These are phyloP conservation scores for Drosophila colorata DNA, from an alignment of 2,888 invertebrate genomes.

Conservation along the genomic window DNA sequence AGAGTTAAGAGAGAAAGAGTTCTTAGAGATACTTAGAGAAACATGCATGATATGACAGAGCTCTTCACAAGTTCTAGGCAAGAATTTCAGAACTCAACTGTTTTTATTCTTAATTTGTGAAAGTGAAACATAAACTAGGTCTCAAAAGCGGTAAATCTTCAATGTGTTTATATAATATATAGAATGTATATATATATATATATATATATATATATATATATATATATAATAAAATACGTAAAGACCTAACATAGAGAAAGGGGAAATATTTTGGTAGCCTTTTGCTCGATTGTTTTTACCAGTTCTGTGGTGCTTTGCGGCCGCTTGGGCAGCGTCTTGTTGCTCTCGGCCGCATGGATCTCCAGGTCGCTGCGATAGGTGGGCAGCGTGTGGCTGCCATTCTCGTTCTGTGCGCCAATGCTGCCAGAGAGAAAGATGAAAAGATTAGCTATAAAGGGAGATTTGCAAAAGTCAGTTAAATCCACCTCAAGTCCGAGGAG, in stretches of 20 bases:
- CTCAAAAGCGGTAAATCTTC: conserved; percentile 66
- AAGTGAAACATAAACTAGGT: conserved; percentile 49
- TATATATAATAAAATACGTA: conserved; percentile 37
- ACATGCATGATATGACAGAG: conserved; percentile 35
- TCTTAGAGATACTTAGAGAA: conserved; percentile 47
- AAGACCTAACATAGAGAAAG: conserved; percentile 44
- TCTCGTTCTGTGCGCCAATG: conserved; percentile 84
- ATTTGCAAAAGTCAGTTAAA: too few species aligned
- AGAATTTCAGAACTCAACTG: conserved; percentile 1
- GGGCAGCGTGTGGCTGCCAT: conserved; percentile 84
- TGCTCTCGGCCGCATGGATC: conserved; percentile 87
- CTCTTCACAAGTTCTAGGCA: conserved; percentile 8
- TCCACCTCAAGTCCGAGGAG: conserved; percentile 85
- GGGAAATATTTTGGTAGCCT: neutral
- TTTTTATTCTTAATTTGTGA: conserved; percentile 24
- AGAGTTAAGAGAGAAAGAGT: conserved; percentile 32
- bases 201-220: conserved; percentile 17
- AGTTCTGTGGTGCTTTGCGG: conserved; percentile 85
- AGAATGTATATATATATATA: conserved; percentile 14
- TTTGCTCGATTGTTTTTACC: conserved; percentile 73
- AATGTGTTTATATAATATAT: conserved; percentile 28
- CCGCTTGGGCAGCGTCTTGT: conserved; percentile 85
- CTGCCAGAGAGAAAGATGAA: conserved; percentile 40
- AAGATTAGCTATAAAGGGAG: neutral
- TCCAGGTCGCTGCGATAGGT: conserved; percentile 88